These are phyloP conservation scores for Tympanoctomys barrerae DNA, from an alignment of 2,797 vertebrate genomes.

Conservation along the genomic window DNA sequence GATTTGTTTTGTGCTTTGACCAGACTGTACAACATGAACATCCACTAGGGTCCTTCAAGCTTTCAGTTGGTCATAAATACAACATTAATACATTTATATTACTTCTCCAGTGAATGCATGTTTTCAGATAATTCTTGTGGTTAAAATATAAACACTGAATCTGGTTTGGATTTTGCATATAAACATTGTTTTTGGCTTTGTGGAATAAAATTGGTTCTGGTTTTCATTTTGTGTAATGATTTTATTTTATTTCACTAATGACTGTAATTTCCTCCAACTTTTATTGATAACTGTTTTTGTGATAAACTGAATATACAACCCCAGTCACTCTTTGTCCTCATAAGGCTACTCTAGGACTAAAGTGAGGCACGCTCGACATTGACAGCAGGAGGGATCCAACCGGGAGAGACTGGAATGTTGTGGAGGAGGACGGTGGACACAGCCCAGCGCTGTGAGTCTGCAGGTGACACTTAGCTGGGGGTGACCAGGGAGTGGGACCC, in stretches of 20 bases:
- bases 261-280: background rate
- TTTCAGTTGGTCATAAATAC: background rate
- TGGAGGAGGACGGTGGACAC: too few species aligned
- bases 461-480: too few species aligned
- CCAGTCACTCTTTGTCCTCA: background rate
- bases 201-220: background rate
- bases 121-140: background rate
- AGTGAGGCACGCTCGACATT: background rate
- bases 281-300: background rate
- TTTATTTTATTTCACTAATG: slow-evolving; percentile 40
- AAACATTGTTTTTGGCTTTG: background rate
- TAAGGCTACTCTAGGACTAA: background rate
- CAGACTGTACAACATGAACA: background rate
- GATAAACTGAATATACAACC: background rate
- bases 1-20: background rate
- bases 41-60: background rate
- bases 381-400: background rate
- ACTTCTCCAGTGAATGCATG: background rate
- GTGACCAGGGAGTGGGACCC: background rate
- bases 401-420: background rate
- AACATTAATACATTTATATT: background rate
- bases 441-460: background rate
- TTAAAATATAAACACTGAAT: background rate
- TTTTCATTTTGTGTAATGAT: background rate
- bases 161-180: slow-evolving; percentile 8